Evolutionary conservation across 2,797 vertebrate genomes (phyloP), one percentile per base, ranked within the genome.

Genomic region (Babyrousa celebensis): DNA sequence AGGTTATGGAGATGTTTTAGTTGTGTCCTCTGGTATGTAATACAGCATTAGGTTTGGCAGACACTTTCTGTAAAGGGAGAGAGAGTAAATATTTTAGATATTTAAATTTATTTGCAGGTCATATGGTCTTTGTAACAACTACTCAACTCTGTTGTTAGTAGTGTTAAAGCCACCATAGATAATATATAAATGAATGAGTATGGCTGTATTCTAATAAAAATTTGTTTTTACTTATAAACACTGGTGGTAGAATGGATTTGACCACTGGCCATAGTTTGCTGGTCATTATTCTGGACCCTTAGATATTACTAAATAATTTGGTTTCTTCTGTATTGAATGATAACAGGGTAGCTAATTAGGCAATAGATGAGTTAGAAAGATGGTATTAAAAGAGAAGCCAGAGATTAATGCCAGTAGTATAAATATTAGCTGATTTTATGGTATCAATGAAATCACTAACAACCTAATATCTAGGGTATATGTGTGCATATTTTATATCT

Each of bases 241-340:
- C 21, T 54, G 3, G 23, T 72, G 6, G 27, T 72, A 10, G 29
- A 17, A 43, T 89, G 15, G 43, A 40, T 84, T 72, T 95, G 65
- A 27, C 20, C 77, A 12, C 40, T n/a, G 67, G 29, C 36, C 67
- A 27, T 43, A 68, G 67, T 85, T 52, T 70, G 58, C 63, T 23
- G 75, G 48, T 65, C 48, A 52, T 83, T 89, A 25, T 85, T 85
- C 40, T 78, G 43, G 68, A 83, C 12, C 74, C 18, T 90, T 32
- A 23, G 79, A 60, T 70, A 52, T 48, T 71, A 18, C 40, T 92
- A 65, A 70, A 70, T 89, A 70, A 40, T 90, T 84, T 79, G n/a
- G 70, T 60, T 18, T 91, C n/a, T 87, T 75, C 2, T 6, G 16
- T 75, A 25, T 85, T 85, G 70, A 91, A 70, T 92, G 48, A 65